Base-by-base conservation (phyloP, 35 echinoderm and acorn worm species). In the Anneissia japonica region DNA sequence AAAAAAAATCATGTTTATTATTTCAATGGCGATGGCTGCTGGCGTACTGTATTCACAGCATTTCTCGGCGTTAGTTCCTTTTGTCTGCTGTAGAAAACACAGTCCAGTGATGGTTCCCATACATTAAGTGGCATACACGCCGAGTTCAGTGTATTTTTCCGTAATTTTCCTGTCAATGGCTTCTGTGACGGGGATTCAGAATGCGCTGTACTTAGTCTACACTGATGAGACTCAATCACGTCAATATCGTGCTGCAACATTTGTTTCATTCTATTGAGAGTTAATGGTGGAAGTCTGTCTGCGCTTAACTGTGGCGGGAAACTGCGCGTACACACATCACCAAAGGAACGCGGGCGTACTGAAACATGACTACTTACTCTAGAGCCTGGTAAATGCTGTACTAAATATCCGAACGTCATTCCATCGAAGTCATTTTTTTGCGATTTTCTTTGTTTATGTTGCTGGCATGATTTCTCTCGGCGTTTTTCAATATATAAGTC, bases 401-500 rank as follows among this genome's bases (percentile, higher is more conserved):
- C 83, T 16, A 93, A 83, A 38, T 64, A 81, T 23, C 87, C 76
- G 21, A 93, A 51, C 1, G 87, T 93, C 46, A 93, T 89, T 3
- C 92, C 92, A 35, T 35, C 11, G 26, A 93, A 34, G 35, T 89
- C 79, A 28, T 39, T 39, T 10, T 46, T 38, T 0, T 32, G 64
- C 31, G 37, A 46, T 29, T 85, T 92, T 16, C 46, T 36, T 80
- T 88, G 17, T 7, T 51, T 35, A 14, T 88, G 43, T 56, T 93
- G 75, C 0, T 64, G 31, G n/a, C 38, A 85, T 10, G 80, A 73
- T 81, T 88, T 92, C 45, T 85, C 86, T 75, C 90, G 35, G 32
- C 87, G 76, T 77, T 85, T 93, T 37, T 93, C 92, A 37, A 93
- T 89, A 80, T 86, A 93, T 14, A 93, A 33, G 72, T 93, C 92